These are phyloP conservation scores for Aegotheles bennettii DNA, from an alignment of 2,113 vertebrate species.

Conservation along the genomic window DNA sequence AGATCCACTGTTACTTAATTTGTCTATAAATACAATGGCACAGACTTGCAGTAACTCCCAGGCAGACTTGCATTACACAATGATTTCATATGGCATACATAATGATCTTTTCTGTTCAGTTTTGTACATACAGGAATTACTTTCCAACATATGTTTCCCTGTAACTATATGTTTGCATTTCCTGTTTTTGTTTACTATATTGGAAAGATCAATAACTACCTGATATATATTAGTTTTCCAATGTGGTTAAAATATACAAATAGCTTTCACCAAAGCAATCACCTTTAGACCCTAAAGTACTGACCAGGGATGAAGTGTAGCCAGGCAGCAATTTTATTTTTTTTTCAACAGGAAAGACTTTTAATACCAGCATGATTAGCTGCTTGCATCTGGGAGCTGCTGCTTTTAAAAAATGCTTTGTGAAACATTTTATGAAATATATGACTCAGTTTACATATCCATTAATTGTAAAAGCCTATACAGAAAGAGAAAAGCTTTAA, in stretches of 20 bases:
- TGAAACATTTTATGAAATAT: background rate
- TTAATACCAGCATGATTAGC: background rate
- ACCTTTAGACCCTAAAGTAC: background rate
- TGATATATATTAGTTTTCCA: background rate
- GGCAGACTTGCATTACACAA: background rate
- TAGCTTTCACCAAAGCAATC: background rate
- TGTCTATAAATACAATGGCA: background rate
- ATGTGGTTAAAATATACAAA: background rate
- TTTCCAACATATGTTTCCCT: background rate
- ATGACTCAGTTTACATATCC: background rate
- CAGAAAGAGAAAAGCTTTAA: background rate
- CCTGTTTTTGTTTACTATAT: background rate
- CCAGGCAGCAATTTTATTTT: background rate
- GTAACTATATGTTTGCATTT: background rate
- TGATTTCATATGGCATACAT: background rate
- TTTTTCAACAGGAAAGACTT: background rate
- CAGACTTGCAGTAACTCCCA: background rate
- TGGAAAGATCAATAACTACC: background rate
- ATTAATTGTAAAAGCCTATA: background rate
- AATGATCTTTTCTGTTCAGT: background rate
- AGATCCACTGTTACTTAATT: background rate
- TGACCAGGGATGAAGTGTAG: background rate
- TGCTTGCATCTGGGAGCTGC: background rate
- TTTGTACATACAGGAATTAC: background rate
- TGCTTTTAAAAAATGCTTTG: background rate